These are phyloP conservation scores for Tineola bisselliella DNA, from an alignment of 2,888 invertebrate genomes.

Conservation along the genomic window DNA sequence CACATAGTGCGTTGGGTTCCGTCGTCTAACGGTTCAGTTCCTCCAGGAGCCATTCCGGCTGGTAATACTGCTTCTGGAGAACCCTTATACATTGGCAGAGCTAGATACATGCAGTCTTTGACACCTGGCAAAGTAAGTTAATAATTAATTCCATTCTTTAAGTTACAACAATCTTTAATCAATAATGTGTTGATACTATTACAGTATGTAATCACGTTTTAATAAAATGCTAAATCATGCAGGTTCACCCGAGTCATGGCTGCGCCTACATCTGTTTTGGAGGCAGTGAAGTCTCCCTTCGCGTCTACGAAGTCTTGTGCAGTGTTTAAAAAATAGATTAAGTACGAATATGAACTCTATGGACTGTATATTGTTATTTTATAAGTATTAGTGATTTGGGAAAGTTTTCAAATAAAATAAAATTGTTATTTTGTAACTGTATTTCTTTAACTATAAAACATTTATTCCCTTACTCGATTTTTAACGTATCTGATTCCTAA, in stretches of 20 bases:
- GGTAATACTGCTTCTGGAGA: conserved; percentile 59
- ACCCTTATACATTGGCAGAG: conserved; percentile 64
- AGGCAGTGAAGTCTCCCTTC: conserved; percentile 42
- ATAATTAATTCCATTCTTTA: background rate
- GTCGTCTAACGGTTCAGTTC: conserved; percentile 54
- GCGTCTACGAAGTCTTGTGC: conserved; percentile 50
- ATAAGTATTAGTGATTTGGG: too few species aligned
- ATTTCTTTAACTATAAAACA: too few species aligned
- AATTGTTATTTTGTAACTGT: too few species aligned
- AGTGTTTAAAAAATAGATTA: conserved; percentile 15
- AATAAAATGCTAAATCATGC: conserved; percentile 19
- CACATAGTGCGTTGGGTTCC: conserved; percentile 55
- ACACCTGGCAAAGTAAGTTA: conserved; percentile 67
- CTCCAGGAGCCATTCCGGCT: conserved; percentile 60
- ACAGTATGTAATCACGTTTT: too few species aligned
- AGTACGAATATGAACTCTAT: background rate
- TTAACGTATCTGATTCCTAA: too few species aligned
- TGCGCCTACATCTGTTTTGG: conserved; percentile 50
- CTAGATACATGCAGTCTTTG: conserved; percentile 53
- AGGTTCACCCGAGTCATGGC: conserved; percentile 55
- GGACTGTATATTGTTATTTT: background rate
- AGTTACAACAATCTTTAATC: background rate
- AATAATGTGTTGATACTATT: background rate
- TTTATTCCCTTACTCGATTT: too few species aligned
- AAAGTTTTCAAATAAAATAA: too few species aligned